Base-by-base conservation (phyloP, 30 jellyfish, hydroid and myxozoan genomes). In the Nemopilema nomurai region DNA sequence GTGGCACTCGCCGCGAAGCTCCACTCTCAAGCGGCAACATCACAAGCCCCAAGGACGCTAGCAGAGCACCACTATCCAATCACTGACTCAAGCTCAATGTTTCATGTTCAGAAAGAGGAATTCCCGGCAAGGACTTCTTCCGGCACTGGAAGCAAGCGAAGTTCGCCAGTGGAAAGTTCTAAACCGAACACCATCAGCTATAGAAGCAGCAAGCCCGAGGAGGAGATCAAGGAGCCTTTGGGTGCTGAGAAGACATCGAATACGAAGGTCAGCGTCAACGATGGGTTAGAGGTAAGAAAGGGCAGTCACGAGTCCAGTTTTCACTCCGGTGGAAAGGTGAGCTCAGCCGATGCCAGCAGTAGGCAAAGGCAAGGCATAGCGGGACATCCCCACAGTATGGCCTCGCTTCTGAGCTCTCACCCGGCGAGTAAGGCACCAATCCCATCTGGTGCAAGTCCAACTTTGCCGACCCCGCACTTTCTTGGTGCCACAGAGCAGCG, bases 1-100 rank as follows among this genome's bases (percentile, higher is more conserved):
- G 92, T 86, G 8, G 92, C 92, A 24, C 50, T 83, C 63, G 92
- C 92, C 1, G 92, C 92, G 6, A 83, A 83, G 51, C 69, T 83
- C 75, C 92, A 83, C 49, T 83, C 92, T 16, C 92, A 83, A n/a
- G n/a, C n/a, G 22, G 90, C 79, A 0, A 67, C 51, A 32, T 83
- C 92, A 0, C 83, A 83, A 32, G 33, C 63, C 41, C 53, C 82
- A 1, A 81, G 79, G 69, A 19, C 90, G 0, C 26, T 24, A 28
- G 21, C 57, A 70, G 83, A 73, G 83, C 51, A 67, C 70, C 51
- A 73, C 24, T 31, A 31, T 8, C 83, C 83, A 32, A 73, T 18
- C 65, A 73, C 7, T n/a, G 83, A 73, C 41, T 7, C 70, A 17
- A 8, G 51, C 16, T 29, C 83, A 16, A 21, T 29, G 18, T 3